A percentile compares a stretch with the other conserved stretches of the same genome.
These are phyloP conservation scores for Apamea anceps DNA, from an alignment of 2,888 invertebrate species.

Conservation along the genomic window DNA sequence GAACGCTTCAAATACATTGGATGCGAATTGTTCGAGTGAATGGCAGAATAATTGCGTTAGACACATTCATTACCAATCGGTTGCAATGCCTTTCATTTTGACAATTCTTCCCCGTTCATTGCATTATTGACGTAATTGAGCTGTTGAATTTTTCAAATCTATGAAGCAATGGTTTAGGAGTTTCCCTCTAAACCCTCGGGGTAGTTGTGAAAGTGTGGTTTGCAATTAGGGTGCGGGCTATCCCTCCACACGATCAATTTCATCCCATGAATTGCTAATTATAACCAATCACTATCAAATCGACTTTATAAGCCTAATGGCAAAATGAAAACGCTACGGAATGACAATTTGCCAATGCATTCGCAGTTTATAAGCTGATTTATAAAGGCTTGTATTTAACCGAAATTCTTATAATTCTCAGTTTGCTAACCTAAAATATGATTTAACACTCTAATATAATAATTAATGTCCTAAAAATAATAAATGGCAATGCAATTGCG, in stretches of 20 bases:
- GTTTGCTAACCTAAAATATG: not conserved
- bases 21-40: not conserved
- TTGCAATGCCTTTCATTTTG: not conserved
- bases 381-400: not conserved
- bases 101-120: not conserved
- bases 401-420: not conserved
- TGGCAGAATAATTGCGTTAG: not conserved
- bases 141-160: not conserved
- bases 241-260: not conserved
- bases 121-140: not conserved
- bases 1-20: not conserved
- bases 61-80: not conserved
- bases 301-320: not conserved
- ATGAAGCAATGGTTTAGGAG: not conserved
- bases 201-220: not conserved
- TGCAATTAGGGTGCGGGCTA: not conserved
- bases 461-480: too few species aligned
- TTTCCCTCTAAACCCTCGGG: not conserved
- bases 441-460: too few species aligned
- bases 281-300: conserved; percentile 1
- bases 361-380: not conserved
- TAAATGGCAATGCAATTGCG: too few species aligned
- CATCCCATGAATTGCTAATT: conserved; percentile 14
- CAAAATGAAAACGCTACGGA: not conserved
- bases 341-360: not conserved